Evolutionary conservation across 2,888 invertebrate species (phyloP).

Genomic region (Drosophila atripex): DNA sequence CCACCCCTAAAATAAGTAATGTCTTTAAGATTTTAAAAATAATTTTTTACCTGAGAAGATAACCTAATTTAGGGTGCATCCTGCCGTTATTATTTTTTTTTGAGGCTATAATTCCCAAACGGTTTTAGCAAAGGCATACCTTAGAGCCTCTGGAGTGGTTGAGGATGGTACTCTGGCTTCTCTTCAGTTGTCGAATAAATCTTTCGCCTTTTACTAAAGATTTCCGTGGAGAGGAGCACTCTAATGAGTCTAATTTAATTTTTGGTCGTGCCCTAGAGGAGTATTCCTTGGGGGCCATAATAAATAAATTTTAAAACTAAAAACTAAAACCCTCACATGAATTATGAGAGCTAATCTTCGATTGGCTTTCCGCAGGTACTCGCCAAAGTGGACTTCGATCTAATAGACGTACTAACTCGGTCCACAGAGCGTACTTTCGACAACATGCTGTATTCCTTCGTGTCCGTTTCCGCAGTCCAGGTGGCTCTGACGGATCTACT

Average conservation of each 20-base stretch:
- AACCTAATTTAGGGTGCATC: constrained; percentile 3
- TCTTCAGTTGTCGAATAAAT: constrained; percentile 88
- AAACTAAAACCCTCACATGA: not conserved
- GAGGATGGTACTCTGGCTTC: constrained; percentile 85
- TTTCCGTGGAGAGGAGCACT: constrained; percentile 90
- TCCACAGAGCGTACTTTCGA: constrained; percentile 91
- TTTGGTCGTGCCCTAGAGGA: constrained; percentile 48
- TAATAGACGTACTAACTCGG: constrained; percentile 90
- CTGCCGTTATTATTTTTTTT: not conserved
- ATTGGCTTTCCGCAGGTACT: constrained; percentile 85
- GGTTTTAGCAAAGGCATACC: not conserved
- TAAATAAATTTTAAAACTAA: constrained; percentile 21
- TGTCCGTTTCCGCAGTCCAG: constrained; percentile 97
- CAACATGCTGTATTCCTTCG: constrained; percentile 94
- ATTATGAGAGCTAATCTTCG: not conserved
- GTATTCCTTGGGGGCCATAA: constrained; percentile 43
- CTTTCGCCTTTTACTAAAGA: constrained; percentile 92
- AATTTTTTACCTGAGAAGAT: not conserved
- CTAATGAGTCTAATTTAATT: constrained; percentile 87
- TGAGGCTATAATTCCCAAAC: constrained; percentile 48
- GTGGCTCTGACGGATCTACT: constrained; percentile 96
- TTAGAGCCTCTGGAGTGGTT: rapidly evolving
- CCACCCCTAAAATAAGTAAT: not conserved
- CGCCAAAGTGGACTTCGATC: constrained; percentile 90
- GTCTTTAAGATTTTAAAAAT: not conserved